A percentile compares a stretch with the other conserved stretches of the same genome.
These are phyloP conservation scores for Torymus auratus DNA, from an alignment of 2,888 invertebrate genomes.

Conservation along the genomic window DNA sequence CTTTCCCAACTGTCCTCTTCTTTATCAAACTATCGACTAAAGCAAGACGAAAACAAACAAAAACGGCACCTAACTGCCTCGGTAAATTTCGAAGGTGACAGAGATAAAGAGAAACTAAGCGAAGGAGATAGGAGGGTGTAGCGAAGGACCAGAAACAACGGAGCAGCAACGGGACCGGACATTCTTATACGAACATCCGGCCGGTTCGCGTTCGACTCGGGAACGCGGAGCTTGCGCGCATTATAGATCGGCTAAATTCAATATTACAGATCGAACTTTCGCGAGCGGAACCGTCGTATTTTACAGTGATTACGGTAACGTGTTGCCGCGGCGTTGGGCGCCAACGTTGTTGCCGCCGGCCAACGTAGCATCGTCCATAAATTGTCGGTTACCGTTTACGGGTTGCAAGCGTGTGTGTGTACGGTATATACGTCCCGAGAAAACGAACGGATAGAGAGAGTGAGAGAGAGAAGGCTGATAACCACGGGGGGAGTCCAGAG, in stretches of 20 bases:
- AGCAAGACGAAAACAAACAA: too few relatives aligned
- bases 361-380: conserved; percentile 65
- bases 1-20: too few relatives aligned
- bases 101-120: background rate
- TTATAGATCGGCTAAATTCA: conserved; percentile 44
- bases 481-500: background rate
- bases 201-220: background rate
- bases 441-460: conserved; percentile 26
- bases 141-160: background rate
- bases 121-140: background rate
- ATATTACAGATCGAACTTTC: conserved; percentile 59
- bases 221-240: background rate
- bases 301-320: conserved; percentile 74
- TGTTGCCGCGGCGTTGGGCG: conserved; percentile 66
- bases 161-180: background rate
- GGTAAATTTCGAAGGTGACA: too few relatives aligned
- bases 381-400: conserved; percentile 70
- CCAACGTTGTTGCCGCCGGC: conserved; percentile 62
- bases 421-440: background rate
- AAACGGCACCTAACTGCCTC: too few relatives aligned
- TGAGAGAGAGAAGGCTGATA: conserved; percentile 34
- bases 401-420: conserved; percentile 41
- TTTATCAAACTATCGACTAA: too few relatives aligned
- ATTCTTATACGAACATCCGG: conserved; percentile 44
- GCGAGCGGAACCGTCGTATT: conserved; percentile 68